Conservation (phyloP, 2,113 vertebrate species). For the Guaruba guarouba region DNA sequence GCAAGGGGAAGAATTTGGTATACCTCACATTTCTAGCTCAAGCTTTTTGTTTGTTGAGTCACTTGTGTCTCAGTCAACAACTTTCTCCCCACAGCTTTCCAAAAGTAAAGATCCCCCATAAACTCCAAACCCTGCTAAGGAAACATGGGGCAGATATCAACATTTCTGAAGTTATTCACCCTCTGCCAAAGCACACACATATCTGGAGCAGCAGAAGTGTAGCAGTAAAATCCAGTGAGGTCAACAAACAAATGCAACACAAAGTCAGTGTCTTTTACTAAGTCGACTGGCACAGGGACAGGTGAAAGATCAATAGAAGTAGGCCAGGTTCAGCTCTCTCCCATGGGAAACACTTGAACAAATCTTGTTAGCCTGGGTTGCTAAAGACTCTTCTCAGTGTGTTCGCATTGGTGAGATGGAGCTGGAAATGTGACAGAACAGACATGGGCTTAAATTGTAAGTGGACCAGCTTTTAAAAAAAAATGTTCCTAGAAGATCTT, state of each 20-base stretch:
- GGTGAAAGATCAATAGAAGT: slow-evolving; percentile 13
- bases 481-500: not conserved
- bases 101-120: slow-evolving; percentile 2
- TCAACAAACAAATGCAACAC: slow-evolving; percentile 19
- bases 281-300: not conserved
- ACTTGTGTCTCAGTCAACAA: not conserved
- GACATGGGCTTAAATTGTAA: not conserved
- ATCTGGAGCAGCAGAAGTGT: not conserved
- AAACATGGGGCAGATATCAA: slow-evolving; percentile 5
- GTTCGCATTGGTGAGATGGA: not conserved
- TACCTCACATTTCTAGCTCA: not conserved
- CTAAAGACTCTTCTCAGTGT: not conserved
- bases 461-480: not conserved
- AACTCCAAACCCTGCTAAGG: not conserved
- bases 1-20: not conserved
- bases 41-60: not conserved
- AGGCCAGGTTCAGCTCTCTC: not conserved
- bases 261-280: slow-evolving; percentile 11
- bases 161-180: slow-evolving; percentile 35
- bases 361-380: not conserved
- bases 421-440: not conserved
- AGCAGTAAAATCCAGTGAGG: slow-evolving; percentile 19
- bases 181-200: slow-evolving; percentile 16
- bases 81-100: not conserved
- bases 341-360: not conserved